Evolutionary conservation across 23 tunicate genomes (phyloP), one percentile per base, ranked within the genome.

Genomic region (Styela plicata): DNA sequence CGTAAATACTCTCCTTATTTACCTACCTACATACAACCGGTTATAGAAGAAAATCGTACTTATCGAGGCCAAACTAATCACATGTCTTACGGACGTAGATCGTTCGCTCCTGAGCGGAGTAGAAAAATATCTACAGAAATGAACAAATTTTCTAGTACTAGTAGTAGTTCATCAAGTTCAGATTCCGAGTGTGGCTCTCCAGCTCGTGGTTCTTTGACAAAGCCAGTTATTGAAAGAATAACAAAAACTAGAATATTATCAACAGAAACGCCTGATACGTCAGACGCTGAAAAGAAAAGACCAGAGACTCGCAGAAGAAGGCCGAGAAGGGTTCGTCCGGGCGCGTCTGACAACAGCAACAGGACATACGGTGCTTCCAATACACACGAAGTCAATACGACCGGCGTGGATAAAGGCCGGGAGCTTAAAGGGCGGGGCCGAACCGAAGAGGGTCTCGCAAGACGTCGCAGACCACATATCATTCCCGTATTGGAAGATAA

Each of bases 91-190:
- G 57, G 57, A 5, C 57, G 57, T 44, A 7, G 57, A 13, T 13
- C 57, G 13, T 44, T 44, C 13, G 57, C 57, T 44, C 10, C 57
- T 44, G 57, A 44, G 7, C 31, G 64, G n/a, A 52, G 53, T 17
- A 52, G 81, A 44, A 76, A 76, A 76, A 76, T 76, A 7, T 44
- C 66, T 13, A 76, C 81, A 27, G 81, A 76, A 21, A 76, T 76
- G 81, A 76, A 76, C 27, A 36, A 44, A 44, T 76, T 32, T 29
- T 53, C n/a, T 33, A 33, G 63, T 32, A 76, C 63, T 53, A 33
- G 63, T 21, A 73, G 78, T 22, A 73, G 52, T 1, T 22, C 29
- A 22, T 73, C 78, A 32, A 76, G 81, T 44, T 76, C 81, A 20
- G 81, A 76, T n/a, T 44, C 81, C 10, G 81, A 76, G 13, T 53